Base-by-base conservation (phyloP, 23 tunicate species). In the Halocynthia roretzi region DNA sequence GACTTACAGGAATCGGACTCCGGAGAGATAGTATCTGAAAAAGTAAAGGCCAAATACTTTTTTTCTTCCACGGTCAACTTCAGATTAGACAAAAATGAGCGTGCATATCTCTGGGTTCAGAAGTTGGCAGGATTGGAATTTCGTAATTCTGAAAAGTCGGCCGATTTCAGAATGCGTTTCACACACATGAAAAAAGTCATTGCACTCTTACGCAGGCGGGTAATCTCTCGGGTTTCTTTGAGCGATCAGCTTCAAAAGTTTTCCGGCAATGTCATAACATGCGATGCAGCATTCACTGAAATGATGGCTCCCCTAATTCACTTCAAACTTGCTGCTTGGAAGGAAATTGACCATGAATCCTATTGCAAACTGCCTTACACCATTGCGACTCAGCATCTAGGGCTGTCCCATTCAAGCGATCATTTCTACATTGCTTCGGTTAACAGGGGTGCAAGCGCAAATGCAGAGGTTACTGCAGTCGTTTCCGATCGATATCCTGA, bases 171-270 rank as follows among this genome's bases (percentile, higher is more conserved):
- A 56, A 12, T 54, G 6, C 17, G 70, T 21, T 78, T 56, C 53
- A 73, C 89, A 0, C 78, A 75, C 64, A 86, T 86, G 92, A 67
- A 68, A 15, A 61, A 19, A 11, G 57, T 78, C 9, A 83, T 83
- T 15, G 20, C 40, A 17, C 52, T 70, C 8, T 17, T 83, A 19
- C 58, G 87, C 8, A 51, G 54, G 6, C 80, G 71, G 61, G 50
- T 83, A 14, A 21, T 19, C 8, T 64, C 81, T 21, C 72, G 87
- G 40, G 19, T 83, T 7, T 57, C 75, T 17, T 67, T 83, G 22
- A 76, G 76, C 12, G 49, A 60, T 15, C 81, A 83, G 68, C n/a
- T 83, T 9, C 56, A 73, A 10, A 50, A 83, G 53, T 83, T 76
- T 65, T 62, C 80, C 55, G 68, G 56, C 21, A 76, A 76, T 20